A percentile compares a stretch with the other conserved stretches of the same genome.
These are phyloP conservation scores for Cephus sareptanus DNA, from an alignment of 2,888 invertebrate species.

Conservation along the genomic window DNA sequence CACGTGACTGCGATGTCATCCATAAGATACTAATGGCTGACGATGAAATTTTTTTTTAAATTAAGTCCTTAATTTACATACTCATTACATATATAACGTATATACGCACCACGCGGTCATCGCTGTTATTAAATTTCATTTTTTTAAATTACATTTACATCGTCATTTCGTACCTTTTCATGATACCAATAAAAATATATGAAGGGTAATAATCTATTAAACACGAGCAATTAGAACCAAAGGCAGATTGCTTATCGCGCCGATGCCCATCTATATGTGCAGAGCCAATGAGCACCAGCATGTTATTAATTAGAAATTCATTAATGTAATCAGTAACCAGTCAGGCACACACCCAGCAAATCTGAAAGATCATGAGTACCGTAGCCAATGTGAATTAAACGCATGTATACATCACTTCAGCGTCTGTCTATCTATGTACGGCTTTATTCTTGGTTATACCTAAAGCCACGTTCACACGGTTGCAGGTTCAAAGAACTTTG, in stretches of 20 bases:
- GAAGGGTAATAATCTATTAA: neutral
- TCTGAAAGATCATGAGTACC: slow-evolving; percentile 18
- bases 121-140: neutral
- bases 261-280: neutral
- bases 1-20: too few relatives aligned
- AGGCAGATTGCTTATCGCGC: neutral
- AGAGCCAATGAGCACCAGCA: neutral
- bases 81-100: neutral
- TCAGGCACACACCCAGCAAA: neutral
- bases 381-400: slow-evolving; percentile 35
- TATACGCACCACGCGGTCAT: neutral
- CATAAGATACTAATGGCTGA: neutral
- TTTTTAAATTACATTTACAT: too few relatives aligned
- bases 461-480: neutral
- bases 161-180: too few relatives aligned
- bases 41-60: neutral
- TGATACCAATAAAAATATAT: neutral
- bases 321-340: neutral
- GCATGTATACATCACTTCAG: slow-evolving; percentile 20
- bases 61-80: neutral
- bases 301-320: neutral
- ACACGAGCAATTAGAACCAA: neutral
- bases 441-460: slow-evolving; percentile 13
- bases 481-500: neutral
- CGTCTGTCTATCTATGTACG: slow-evolving; percentile 13